phyloP scores from a whole-genome alignment of 1,140 invertebrate species.

The Aphis gossypii region DNA sequence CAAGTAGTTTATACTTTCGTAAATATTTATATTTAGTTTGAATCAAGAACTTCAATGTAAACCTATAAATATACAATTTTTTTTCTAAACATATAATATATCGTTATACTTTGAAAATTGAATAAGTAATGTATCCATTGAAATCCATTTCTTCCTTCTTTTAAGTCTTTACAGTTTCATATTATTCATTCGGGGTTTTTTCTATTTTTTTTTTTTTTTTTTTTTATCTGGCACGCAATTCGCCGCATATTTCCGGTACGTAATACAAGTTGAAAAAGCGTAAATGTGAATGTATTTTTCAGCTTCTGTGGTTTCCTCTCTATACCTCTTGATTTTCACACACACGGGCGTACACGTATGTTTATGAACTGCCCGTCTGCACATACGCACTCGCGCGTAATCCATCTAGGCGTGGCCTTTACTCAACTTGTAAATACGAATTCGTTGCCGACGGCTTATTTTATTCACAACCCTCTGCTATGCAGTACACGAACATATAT shows the following conservation, averaged over 20 bases:
- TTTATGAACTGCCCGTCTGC: not conserved
- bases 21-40: conserved; percentile 19
- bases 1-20: not conserved
- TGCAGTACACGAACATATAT: not conserved
- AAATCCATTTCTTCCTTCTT: conserved; percentile 38
- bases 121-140: conserved; percentile 47
- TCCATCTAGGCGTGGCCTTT: conserved; percentile 16
- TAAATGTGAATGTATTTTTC: conserved; percentile 53
- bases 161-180: conserved; percentile 33
- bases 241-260: conserved; percentile 25
- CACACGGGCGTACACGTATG: not conserved
- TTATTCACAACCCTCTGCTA: not conserved
- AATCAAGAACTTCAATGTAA: not conserved
- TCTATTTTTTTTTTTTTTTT: conserved; percentile 3
- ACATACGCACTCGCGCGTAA: not conserved
- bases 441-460: conserved; percentile 1
- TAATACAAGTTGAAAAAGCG: conserved; percentile 35
- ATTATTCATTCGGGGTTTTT: conserved; percentile 41
- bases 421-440: not conserved
- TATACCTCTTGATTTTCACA: not conserved
- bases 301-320: not conserved
- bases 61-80: not conserved
- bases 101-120: conserved; percentile 20
- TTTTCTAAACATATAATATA: not conserved
- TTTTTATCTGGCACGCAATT: not conserved